Percentiles rank a stretch among this genome's conserved stretches.
phyloP scores from a whole-genome alignment of 35 echinoderm and acorn worm species.

The Ophiothrix spiculata region DNA sequence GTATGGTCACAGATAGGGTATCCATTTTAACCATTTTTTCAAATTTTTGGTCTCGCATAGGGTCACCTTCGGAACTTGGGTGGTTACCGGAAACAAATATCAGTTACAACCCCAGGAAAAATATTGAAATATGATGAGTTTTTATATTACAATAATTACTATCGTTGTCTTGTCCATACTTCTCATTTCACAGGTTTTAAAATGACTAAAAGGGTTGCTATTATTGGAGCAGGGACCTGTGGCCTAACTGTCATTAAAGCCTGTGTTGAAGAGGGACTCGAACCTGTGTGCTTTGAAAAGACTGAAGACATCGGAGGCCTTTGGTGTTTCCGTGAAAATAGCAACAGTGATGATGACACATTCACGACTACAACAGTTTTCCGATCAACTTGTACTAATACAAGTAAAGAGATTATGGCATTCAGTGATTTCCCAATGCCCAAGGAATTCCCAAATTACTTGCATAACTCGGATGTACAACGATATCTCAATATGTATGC shows the following conservation, averaged over 20 bases:
- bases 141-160: too few relatives aligned
- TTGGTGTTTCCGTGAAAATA: conserved; percentile 68
- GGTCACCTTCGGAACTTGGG: too few relatives aligned
- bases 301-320: conserved; percentile 52
- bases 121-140: too few relatives aligned
- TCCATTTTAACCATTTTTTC: too few relatives aligned
- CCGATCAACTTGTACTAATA: conserved; percentile 72
- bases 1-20: too few relatives aligned
- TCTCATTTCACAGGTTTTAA: too few relatives aligned
- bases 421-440: conserved; percentile 93
- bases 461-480: conserved; percentile 43
- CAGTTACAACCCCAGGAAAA: too few relatives aligned
- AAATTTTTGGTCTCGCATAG: too few relatives aligned
- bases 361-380: conserved; percentile 32
- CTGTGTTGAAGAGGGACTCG: conserved; percentile 58
- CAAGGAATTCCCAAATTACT: conserved; percentile 62
- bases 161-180: too few relatives aligned
- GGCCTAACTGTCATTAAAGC: conserved; percentile 41
- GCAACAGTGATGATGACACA: conserved; percentile 1
- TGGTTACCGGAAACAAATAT: too few relatives aligned
- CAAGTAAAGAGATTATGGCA: conserved; percentile 86
- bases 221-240: conserved; percentile 41
- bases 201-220: conserved; percentile 37
- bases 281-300: conserved; percentile 62
- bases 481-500: conserved; percentile 74